A percentile compares a stretch with the other conserved stretches of the same genome.
These are phyloP conservation scores for Calonectris borealis DNA, from an alignment of 2,113 vertebrate genomes.

Conservation along the genomic window DNA sequence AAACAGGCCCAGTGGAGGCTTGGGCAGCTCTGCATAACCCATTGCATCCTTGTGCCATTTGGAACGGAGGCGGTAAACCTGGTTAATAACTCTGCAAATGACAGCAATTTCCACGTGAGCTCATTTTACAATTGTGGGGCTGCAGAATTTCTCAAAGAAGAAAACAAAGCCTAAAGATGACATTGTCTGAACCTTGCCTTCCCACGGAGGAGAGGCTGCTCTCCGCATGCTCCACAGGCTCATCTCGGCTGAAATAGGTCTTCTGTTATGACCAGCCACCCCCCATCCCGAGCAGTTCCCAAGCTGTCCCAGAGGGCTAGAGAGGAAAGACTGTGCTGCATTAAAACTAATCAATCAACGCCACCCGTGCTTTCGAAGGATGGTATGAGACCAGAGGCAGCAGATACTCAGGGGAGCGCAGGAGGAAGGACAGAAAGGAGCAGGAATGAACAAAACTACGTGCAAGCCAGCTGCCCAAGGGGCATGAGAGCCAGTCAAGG, in stretches of 20 bases:
- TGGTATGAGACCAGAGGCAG: not conserved
- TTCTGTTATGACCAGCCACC: not conserved
- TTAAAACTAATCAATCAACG: not conserved
- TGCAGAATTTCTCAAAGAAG: not conserved
- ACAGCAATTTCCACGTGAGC: not conserved
- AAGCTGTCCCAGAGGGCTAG: not conserved
- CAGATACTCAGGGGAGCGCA: not conserved
- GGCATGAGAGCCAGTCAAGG: not conserved
- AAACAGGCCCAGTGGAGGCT: not conserved
- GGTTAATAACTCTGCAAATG: not conserved
- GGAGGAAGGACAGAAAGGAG: not conserved
- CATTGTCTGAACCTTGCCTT: not conserved
- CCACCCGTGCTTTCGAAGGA: not conserved
- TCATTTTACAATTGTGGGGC: not conserved
- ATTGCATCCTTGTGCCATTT: not conserved
- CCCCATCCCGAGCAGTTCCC: not conserved
- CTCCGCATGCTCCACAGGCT: not conserved
- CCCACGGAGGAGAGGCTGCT: not conserved
- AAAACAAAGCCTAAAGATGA: not conserved
- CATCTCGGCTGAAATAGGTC: accelerated
- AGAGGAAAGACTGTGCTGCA: not conserved
- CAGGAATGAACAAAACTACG: not conserved
- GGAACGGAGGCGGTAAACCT: not conserved
- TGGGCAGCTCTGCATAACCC: not conserved
- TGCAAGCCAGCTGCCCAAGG: not conserved